Conservation (phyloP, 2,797 vertebrate species). For the Epinephelus coioides region DNA sequence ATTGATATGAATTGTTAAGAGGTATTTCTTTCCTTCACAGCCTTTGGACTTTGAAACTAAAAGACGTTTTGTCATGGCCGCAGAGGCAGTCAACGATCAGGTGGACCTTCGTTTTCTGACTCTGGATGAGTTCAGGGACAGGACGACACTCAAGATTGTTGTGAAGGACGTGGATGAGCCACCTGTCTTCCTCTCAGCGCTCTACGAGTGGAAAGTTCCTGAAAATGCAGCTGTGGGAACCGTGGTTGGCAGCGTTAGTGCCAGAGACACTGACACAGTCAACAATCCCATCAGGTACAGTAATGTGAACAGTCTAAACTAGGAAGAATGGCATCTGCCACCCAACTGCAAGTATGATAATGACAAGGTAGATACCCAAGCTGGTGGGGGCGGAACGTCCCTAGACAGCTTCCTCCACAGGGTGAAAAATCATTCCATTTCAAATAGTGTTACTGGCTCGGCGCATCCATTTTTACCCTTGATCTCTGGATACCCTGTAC, state of each 20-base stretch:
- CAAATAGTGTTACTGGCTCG: conserved; percentile 73
- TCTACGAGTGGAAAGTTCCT: conserved; percentile 89
- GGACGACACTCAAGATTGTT: conserved; percentile 88
- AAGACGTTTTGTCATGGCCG: conserved; percentile 86
- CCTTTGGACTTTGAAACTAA: conserved; percentile 92
- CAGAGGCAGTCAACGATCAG: conserved; percentile 88
- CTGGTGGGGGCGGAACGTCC: conserved; percentile 50
- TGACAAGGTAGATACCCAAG: conserved; percentile 54
- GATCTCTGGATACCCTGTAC: conserved; percentile 81
- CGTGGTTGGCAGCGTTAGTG: conserved; percentile 86
- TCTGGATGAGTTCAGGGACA: conserved; percentile 85
- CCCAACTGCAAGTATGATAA: conserved; percentile 56
- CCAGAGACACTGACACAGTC: conserved; percentile 89
- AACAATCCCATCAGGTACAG: conserved; percentile 87
- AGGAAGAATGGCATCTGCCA: conserved; percentile 72
- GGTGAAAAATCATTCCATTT: conserved; percentile 84
- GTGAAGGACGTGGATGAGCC: conserved; percentile 94
- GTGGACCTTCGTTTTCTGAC: conserved; percentile 85
- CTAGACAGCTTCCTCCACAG: conserved; percentile 67
- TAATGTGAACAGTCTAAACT: conserved; percentile 68
- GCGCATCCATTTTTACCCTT: conserved; percentile 83
- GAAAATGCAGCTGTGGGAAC: conserved; percentile 86
- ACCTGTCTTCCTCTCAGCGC: conserved; percentile 86
- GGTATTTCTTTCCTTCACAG: conserved; percentile 73
- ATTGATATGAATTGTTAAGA: conserved; percentile 4